Base-by-base conservation (phyloP, 1,140 invertebrate genomes). In the Microplitis mediator region DNA sequence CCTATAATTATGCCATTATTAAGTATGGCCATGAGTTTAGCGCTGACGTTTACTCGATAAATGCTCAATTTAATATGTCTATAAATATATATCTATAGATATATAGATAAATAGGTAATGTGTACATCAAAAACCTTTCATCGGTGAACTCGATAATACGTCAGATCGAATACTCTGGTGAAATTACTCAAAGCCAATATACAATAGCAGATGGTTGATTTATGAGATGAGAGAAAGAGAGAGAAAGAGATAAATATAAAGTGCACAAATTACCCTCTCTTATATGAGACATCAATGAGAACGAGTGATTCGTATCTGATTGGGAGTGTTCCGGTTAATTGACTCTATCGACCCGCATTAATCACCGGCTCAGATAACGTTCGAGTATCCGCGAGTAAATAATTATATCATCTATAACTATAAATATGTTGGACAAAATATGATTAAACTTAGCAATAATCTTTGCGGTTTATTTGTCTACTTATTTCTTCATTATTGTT, bases 271-370 rank as follows among this genome's bases (percentile, higher is more conserved):
- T 67, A 67, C 65, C 39, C 45, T 45, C 39, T 45, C 39, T 45
- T 45, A 11, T 54, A 3, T 67, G 13, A 35, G 36, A 62, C 68
- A 56, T 70, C 58, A 70, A 62, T 70, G 58, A 70, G 60, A 58
- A 69, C 56, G 67, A 70, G 58, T 70, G 39, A 70, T 70, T 70
- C 60, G 56, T 70, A 61, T 70, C 60, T 62, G 68, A 70, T 70
- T 36, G 58, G 23, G 31, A 70, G 60, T 70, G 62, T 70, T 70
- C 68, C 68, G 58, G 36, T 61, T 70, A 70, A 70, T 70, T 70
- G 58, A 70, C 68, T 70, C 45, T 58, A 70, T 70, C 68, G 68
- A 70, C 62, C 62, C 56, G 31, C 16, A 70, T 70, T 70, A 70
- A 70, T 70, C 68, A 70, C 54, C 13, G 58, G 23, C 13, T 32